These are phyloP conservation scores for Hypomesus transpacificus DNA, from an alignment of 2,113 vertebrate species.

Conservation along the genomic window DNA sequence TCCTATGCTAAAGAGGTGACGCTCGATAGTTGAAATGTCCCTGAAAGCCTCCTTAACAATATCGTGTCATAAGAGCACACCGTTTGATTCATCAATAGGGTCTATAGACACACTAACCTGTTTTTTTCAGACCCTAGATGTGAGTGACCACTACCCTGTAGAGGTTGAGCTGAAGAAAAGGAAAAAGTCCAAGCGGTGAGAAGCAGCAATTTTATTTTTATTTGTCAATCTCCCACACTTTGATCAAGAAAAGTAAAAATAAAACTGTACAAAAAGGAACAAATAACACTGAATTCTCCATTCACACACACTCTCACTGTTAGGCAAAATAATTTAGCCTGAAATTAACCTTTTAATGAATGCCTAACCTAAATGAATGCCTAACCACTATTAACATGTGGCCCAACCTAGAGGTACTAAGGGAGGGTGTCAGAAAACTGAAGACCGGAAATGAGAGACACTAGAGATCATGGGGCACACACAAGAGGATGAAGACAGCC, in stretches of 20 bases:
- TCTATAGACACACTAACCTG: not conserved
- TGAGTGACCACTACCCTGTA: constrained; percentile 76
- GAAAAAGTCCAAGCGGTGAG: constrained; percentile 25
- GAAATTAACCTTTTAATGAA: not conserved
- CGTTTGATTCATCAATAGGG: too few species aligned
- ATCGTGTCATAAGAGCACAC: too few species aligned
- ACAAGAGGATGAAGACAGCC: too few species aligned
- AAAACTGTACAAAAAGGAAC: not conserved
- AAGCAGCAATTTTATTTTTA: constrained; percentile 14
- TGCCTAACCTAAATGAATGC: not conserved
- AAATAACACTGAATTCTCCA: not conserved
- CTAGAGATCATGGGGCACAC: too few species aligned
- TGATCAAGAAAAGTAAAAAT: not conserved
- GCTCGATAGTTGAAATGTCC: too few species aligned
- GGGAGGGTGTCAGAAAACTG: too few species aligned
- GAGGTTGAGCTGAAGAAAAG: constrained; percentile 61
- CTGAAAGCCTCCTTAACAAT: too few species aligned
- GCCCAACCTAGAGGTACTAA: too few species aligned
- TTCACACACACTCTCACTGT: not conserved
- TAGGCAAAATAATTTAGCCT: not conserved
- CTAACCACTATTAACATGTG: too few species aligned
- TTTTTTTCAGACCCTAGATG: constrained; percentile 59
- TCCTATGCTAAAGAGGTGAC: too few species aligned
- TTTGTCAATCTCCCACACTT: constrained; percentile 12
- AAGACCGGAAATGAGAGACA: too few species aligned